Base-by-base conservation (phyloP, 92 coral and sea anemone genomes). In the Paramuricea clavata region DNA sequence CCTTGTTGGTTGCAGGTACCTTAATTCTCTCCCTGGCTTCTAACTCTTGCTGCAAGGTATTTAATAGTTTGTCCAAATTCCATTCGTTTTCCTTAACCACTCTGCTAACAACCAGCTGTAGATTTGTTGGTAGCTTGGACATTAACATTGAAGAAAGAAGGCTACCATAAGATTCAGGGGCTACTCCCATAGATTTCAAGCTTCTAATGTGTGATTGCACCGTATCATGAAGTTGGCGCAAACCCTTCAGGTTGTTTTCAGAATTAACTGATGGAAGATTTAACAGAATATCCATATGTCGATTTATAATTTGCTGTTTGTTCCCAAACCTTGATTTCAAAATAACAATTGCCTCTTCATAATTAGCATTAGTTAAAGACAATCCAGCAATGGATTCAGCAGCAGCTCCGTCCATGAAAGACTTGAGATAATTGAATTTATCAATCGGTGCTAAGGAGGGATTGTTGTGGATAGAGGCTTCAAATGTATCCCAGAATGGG, bases 1-100 rank as follows among this genome's bases (percentile, higher is more conserved):
- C 42, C 11, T 23, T 31, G 12, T 76, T 49, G 25, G 22, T 47
- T 47, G 34, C 25, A 76, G 64, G 26, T 76, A 6, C 62, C 19
- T 36, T 49, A n/a, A 76, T 81, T 52, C 93, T 87, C 90, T 89
- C 93, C 49, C 90, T 69, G 47, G 85, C 90, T 86, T 85, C 90
- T 69, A 61, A 81, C 90, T 86, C 87, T 36, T 49, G 34, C 65
- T 56, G 70, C 12, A 86, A 80, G 0, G 49, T 69, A 5, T 73
- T 35, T 27, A 90, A 23, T 26, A 90, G 78, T 8, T 49, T 21
- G 79, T 89, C 90, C 23, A 89, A 68, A 23, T 81, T 69, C 77
- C 90, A 78, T 27, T 86, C 87, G 25, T 77, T 43, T 60, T 86
- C 71, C 67, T 67, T 81, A 12, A 86, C 81, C 61, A 47, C 83